phyloP scores from a whole-genome alignment of 2,888 invertebrate genomes.

The Philaethria dido region DNA sequence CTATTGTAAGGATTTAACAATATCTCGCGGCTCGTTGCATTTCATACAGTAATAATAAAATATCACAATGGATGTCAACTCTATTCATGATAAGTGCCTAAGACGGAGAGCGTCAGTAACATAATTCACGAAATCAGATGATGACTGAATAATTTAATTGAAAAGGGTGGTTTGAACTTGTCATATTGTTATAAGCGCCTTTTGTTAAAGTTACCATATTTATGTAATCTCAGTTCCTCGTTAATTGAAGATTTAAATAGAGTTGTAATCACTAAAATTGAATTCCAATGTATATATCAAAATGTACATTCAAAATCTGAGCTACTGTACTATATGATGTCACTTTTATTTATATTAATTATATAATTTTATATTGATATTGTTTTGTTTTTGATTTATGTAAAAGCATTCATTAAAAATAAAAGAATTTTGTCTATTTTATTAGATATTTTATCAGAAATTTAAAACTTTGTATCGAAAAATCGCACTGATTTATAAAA shows the following conservation, averaged over 20 bases:
- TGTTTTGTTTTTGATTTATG: too few relatives aligned
- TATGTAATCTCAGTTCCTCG: conserved; percentile 22
- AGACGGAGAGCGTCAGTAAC: conserved; percentile 74
- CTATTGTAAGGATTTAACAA: conserved; percentile 80
- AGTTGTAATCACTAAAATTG: not conserved
- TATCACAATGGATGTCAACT: conserved; percentile 81
- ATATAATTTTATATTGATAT: too few relatives aligned
- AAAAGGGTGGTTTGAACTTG: conserved; percentile 57
- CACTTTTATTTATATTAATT: too few relatives aligned
- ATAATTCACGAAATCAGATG: conserved; percentile 74
- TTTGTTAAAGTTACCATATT: conserved; percentile 37
- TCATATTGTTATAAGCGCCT: conserved; percentile 54
- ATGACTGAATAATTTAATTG: conserved; percentile 66
- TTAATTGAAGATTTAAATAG: not conserved
- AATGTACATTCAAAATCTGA: not conserved
- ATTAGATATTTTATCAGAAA: too few relatives aligned
- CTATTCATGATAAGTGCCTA: conserved; percentile 79
- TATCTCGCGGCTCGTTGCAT: conserved; percentile 79
- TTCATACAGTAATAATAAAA: conserved; percentile 79
- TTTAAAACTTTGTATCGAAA: not conserved
- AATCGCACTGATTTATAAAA: not conserved
- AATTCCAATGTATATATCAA: not conserved
- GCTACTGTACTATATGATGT: too few relatives aligned
- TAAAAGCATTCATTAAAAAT: too few relatives aligned
- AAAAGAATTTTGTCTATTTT: too few relatives aligned